Evolutionary conservation across 2,113 vertebrate species (phyloP).

Genomic region (Tapirus terrestris): DNA sequence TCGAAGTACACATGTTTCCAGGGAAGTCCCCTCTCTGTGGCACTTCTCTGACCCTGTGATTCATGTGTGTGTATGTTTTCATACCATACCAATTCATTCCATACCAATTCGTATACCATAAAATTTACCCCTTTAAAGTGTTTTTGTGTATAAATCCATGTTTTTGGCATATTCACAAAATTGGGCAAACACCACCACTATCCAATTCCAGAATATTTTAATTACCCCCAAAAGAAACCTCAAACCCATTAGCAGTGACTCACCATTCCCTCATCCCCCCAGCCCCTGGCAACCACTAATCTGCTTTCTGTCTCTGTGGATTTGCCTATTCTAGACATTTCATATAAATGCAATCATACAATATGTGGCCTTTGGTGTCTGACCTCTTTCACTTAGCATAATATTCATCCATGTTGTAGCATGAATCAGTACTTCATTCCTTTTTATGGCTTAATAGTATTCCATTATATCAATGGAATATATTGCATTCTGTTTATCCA

Average conservation of each 20-base stretch:
- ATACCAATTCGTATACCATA: neutral
- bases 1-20: neutral
- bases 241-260: neutral
- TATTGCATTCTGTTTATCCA: constrained; percentile 12
- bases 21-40: neutral
- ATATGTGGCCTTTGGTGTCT: neutral
- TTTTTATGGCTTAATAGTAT: neutral
- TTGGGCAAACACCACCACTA: neutral
- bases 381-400: neutral
- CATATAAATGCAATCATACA: neutral
- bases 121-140: neutral
- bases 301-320: neutral
- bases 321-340: neutral
- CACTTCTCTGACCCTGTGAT: neutral
- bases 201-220: neutral
- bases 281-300: neutral
- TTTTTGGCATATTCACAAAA: neutral
- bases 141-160: neutral
- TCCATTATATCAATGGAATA: neutral
- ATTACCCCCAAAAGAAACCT: neutral
- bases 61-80: neutral
- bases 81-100: too few relatives aligned
- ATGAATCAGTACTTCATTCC: neutral
- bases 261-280: neutral
- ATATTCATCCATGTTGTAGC: neutral